Base-by-base conservation (phyloP, 2,113 vertebrate genomes). In the Cyanoramphus novaezelandiae region DNA sequence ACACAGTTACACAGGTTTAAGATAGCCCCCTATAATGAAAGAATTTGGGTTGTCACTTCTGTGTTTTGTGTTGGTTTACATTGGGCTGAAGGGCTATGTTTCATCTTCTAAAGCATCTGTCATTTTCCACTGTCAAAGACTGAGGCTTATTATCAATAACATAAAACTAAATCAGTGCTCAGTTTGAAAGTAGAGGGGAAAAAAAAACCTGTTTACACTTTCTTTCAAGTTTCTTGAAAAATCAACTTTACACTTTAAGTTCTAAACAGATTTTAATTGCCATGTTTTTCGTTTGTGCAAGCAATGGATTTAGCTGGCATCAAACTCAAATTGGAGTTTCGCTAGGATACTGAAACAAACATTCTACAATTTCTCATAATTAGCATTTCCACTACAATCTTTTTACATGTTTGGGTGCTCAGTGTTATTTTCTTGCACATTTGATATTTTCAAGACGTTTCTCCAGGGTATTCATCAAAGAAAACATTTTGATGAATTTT, bases 401-500 rank as follows among this genome's bases (percentile, higher is more conserved):
- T 82, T 92, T 92, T 82, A 57, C 19, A 57, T 80, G 6, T 91
- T 88, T 81, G 39, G 5, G 23, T 91, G 57, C 70, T 95, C 47
- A 16, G 0, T 39, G 33, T 78, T 91, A 67, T 86, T 95, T 95
- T 53, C 57, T 82, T 65, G 24, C 57, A 64, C 41, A 70, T 85
- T 93, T 90, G 12, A 4, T 82, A 85, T 89, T 71, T 94, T 87
- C 53, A 79, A 64, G 47, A 87, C 44, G 28, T 69, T 95, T 95
- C 78, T 95, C 39, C 57, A 69, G 91, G 70, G 70, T 82, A 91
- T 91, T 87, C 52, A 69, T 91, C 52, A 94, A 76, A 89, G 65
- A 62, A 85, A 96, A 75, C 13, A 8, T 76, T 91, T 79, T 89
- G 89, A 92, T 91, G 25, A 76, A 35, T 91, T 92, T 95, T 91